These are phyloP conservation scores for Austrolebias charrua DNA, from an alignment of 2,797 vertebrate species.

Conservation along the genomic window DNA sequence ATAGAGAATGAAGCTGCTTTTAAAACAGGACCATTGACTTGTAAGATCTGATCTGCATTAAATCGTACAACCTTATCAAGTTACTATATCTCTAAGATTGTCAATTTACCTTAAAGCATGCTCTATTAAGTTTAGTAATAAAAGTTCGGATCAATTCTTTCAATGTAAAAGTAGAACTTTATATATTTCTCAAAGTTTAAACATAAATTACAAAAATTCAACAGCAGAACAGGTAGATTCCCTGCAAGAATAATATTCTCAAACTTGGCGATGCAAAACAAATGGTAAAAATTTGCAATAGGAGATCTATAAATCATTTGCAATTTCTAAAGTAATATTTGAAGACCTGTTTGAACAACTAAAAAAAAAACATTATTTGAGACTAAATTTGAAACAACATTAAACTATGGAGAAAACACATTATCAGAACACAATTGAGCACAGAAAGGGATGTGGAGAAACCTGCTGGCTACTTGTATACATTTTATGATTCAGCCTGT, in stretches of 20 bases:
- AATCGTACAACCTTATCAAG: conserved; percentile 2
- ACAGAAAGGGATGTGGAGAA: too few relatives aligned
- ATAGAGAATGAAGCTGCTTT: conserved; percentile 11
- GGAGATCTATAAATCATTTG: background rate
- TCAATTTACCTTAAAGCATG: conserved; percentile 11
- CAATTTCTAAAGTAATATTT: background rate
- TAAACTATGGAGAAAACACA: background rate
- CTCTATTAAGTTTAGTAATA: conserved; percentile 22
- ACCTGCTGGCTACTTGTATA: too few relatives aligned
- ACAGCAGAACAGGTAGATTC: background rate
- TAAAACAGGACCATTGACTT: background rate
- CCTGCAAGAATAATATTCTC: background rate
- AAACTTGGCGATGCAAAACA: background rate
- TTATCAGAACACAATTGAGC: too few relatives aligned
- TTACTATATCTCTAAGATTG: background rate
- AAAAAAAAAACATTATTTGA: background rate
- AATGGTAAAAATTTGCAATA: background rate
- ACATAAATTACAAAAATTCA: background rate
- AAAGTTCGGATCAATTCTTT: conserved; percentile 11
- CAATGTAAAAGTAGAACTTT: background rate
- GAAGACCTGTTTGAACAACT: background rate
- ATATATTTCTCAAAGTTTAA: conserved; percentile 3
- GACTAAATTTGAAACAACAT: background rate
- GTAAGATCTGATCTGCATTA: background rate
- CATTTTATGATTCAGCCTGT: too few relatives aligned